Base-by-base conservation (phyloP, 2,888 invertebrate genomes). In the Nipponacmea schrenckii region DNA sequence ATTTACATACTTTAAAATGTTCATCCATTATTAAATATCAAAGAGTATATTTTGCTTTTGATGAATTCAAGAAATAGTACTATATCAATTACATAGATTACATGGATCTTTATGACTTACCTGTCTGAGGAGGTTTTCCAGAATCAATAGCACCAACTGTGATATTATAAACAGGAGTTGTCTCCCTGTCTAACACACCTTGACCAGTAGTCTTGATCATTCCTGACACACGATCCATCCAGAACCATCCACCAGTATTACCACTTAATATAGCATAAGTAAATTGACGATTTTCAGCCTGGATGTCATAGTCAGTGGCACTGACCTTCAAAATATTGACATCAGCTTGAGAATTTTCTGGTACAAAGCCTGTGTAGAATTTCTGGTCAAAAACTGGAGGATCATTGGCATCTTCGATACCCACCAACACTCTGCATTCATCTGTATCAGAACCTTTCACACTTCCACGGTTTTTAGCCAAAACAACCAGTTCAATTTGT, bases 361-460 rank as follows among this genome's bases (percentile, higher is more conserved):
- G 92, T 0, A 97, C 93, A 77, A 93, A 93, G 0, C 95, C 96
- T 62, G 72, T 17, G 87, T 97, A 97, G 26, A 92, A 87, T 67
- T 91, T 91, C 83, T 94, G 92, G n/a, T 93, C 89, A 87, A 98
- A 98, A 87, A 95, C 95, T 0, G 97, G 97, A 0, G 97, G 96
- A 90, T 97, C 97, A 86, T 97, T 97, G 26, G 97, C 97, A 88
- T 97, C 97, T 90, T 96, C 95, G 76, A 98, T 95, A 0, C 95
- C 94, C 76, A 98, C 94, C 66, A 95, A 94, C 0, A 98, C 95
- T 89, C 96, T 95, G 4, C 97, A 97, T 90, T 96, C 96, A 86
- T 96, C 97, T 0, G 96, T 97, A 84, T 97, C 97, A 86, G 97
- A 96, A 3, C 97, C 97, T 56, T 94, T 92, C 80, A 98, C 96